A percentile compares a stretch with the other conserved stretches of the same genome.
phyloP scores from a whole-genome alignment of 2,888 invertebrate genomes.

The Athetis lepigone region DNA sequence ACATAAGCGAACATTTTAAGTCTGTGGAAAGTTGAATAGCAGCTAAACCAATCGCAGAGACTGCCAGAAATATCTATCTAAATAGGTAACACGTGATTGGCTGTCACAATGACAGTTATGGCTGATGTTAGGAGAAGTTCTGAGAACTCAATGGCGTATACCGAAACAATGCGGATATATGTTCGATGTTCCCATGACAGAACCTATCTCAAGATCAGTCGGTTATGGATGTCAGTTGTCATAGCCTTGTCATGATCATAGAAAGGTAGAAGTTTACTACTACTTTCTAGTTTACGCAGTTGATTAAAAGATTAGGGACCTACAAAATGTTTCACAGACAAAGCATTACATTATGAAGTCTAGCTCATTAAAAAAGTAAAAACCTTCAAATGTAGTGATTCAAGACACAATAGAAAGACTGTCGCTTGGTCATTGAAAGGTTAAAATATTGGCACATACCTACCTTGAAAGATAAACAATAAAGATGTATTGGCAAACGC shows the following conservation, averaged over 20 bases:
- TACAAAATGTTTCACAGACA: too few species aligned
- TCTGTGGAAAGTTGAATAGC: background rate
- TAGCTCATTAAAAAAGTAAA: too few species aligned
- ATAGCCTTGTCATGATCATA: background rate
- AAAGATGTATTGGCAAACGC: background rate
- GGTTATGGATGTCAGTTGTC: background rate
- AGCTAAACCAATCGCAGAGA: background rate
- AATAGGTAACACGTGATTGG: too few species aligned
- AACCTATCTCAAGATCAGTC: background rate
- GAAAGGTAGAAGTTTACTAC: too few species aligned
- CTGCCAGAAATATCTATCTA: background rate
- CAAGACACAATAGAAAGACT: too few species aligned
- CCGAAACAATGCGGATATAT: background rate
- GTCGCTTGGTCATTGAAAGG: too few species aligned
- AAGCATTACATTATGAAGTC: background rate
- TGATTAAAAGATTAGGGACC: background rate
- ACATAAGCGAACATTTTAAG: background rate
- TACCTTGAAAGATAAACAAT: slow-evolving; percentile 15
- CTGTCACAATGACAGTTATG: background rate
- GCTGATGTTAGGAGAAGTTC: too few species aligned
- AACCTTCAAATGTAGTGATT: too few species aligned
- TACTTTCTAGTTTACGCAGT: background rate
- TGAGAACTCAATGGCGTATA: too few species aligned
- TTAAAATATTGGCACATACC: background rate
- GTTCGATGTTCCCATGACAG: background rate